These are phyloP conservation scores for Dryobota labecula DNA, from an alignment of 2,888 invertebrate genomes.

Conservation along the genomic window DNA sequence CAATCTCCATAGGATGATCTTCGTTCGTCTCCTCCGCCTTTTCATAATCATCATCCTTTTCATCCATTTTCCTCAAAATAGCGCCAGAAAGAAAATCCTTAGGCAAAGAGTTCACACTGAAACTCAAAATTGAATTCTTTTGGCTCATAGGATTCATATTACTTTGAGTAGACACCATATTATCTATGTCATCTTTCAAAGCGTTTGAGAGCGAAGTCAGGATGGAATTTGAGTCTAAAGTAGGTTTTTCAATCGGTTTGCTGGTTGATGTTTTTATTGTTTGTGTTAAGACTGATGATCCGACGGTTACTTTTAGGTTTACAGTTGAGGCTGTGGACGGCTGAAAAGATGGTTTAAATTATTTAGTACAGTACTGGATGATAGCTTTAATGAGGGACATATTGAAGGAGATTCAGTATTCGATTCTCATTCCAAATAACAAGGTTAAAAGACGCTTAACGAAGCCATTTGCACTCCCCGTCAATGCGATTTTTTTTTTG, in stretches of 20 bases:
- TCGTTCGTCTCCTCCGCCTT: constrained; percentile 52
- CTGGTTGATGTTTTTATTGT: constrained; percentile 72
- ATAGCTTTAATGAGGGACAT: not conserved
- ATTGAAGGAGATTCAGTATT: not conserved
- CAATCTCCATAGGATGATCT: constrained; percentile 78
- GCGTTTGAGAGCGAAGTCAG: constrained; percentile 38
- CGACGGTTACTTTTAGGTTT: constrained; percentile 78
- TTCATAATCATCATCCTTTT: constrained; percentile 52
- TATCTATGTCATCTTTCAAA: constrained; percentile 49
- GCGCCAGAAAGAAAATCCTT: constrained; percentile 72
- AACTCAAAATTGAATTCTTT: constrained; percentile 65
- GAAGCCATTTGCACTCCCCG: no score
- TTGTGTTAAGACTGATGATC: constrained; percentile 77
- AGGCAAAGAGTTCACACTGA: constrained; percentile 68
- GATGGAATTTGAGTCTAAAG: constrained; percentile 39
- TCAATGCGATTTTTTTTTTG: no score
- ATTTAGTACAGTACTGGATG: not conserved
- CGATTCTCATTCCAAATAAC: no score
- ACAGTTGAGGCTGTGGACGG: constrained; percentile 67
- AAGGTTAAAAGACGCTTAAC: no score
- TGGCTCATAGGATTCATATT: constrained; percentile 33
- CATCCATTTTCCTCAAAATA: constrained; percentile 52
- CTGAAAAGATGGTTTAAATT: constrained; percentile 62
- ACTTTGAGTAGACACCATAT: constrained; percentile 17
- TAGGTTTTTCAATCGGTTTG: constrained; percentile 44